phyloP scores from a whole-genome alignment of 1,140 invertebrate species.

The Leptinotarsa texana region DNA sequence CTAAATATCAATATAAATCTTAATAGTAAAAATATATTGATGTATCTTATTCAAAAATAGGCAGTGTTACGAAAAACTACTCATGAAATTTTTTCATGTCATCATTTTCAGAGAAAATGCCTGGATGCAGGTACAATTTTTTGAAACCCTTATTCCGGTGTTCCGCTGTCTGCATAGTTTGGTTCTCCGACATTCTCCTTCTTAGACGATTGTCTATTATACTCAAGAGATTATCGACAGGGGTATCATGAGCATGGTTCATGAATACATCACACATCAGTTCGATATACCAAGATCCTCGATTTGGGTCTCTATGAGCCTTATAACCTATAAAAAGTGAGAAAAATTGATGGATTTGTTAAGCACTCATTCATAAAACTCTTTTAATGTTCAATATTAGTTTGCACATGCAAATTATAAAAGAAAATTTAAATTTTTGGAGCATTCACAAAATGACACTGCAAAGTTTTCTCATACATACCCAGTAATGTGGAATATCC shows the following conservation, averaged over 20 bases:
- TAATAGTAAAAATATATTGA: no score
- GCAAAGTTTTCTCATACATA: constrained; percentile 11
- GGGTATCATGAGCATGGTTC: constrained; percentile 64
- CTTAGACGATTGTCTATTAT: constrained; percentile 61
- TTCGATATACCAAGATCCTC: constrained; percentile 79
- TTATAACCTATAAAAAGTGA: constrained; percentile 59
- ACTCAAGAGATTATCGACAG: constrained; percentile 69
- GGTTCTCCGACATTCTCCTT: constrained; percentile 37
- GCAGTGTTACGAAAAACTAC: background rate
- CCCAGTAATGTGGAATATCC: constrained; percentile 37
- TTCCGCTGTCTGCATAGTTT: constrained; percentile 60
- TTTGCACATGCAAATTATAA: no score
- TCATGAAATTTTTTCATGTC: constrained; percentile 24
- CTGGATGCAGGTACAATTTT: constrained; percentile 65
- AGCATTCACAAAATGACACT: background rate
- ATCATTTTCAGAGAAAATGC: constrained; percentile 42
- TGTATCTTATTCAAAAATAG: no score
- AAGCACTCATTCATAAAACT: no score
- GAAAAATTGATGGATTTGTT: background rate
- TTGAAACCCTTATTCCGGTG: constrained; percentile 64
- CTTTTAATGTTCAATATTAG: no score
- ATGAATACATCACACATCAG: constrained; percentile 75
- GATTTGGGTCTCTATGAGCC: constrained; percentile 65
- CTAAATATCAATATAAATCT: no score
- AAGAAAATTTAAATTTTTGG: no score